Base-by-base conservation (phyloP, 2,113 vertebrate species). In the Pogonocichla stellata region DNA sequence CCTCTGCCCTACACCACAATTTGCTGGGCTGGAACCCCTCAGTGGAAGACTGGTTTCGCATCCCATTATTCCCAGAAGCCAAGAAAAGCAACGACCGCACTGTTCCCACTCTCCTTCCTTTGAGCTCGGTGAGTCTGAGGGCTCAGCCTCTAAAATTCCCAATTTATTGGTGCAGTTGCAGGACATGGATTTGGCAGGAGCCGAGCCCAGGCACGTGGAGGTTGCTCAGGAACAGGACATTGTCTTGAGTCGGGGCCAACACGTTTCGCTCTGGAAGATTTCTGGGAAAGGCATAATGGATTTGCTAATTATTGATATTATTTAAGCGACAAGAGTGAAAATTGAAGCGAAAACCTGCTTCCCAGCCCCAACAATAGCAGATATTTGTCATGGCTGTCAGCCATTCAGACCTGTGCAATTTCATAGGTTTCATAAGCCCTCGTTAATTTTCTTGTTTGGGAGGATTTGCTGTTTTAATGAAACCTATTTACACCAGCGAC, bases 391-490 rank as follows among this genome's bases (percentile, higher is more conserved):
- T 57, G 61, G 61, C 86, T 90, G 86, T 81, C 96, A 96, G 85
- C 87, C 83, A 82, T 56, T 82, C 96, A 92, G 91, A 82, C 91
- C 78, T 61, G 33, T 50, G 88, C 86, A 86, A 86, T 94, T 92
- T 75, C 83, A 81, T 65, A 91, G 88, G 78, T 92, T 97, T 95
- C 91, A 86, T 93, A 93, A 96, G 78, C 69, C 81, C 88, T 93
- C 29, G 22, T 90, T 96, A 90, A 93, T 95, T 93, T 93, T 83
- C 88, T 92, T 92, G 81, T 91, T 93, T 74, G 78, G 86, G 70
- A 92, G 84, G 87, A 94, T 95, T 95, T 95, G 95, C 94, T 93
- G 16, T 92, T 97, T 94, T 96, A 96, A 97, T 95, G 95, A 92
- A 96, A 94, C 89, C 95, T 92, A 73, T 94, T 96, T 97, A 85